Evolutionary conservation across 2,113 vertebrate species (phyloP).

Genomic region (Proterorhinus semilunaris): DNA sequence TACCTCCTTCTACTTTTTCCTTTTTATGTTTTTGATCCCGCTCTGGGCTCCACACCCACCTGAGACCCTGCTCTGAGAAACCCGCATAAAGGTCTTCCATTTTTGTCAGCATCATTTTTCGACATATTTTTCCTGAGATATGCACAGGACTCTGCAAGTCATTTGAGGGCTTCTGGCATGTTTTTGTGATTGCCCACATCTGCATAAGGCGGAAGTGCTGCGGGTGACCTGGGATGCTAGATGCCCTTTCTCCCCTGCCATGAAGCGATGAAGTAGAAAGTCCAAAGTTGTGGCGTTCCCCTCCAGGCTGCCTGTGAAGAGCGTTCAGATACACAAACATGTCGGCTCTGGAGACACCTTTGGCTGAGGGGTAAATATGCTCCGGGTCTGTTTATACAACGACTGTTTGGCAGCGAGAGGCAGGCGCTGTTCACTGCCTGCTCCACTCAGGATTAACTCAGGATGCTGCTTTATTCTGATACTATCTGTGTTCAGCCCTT

Average conservation of each 20-base stretch:
- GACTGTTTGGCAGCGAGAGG: conserved; percentile 39
- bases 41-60: conserved; percentile 11
- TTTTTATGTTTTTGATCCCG: conserved; percentile 5
- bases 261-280: conserved; percentile 55
- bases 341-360: conserved; percentile 58
- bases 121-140: conserved; percentile 32
- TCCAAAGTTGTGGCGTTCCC: conserved; percentile 58
- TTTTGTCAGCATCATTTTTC: conserved; percentile 45
- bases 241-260: conserved; percentile 42
- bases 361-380: conserved; percentile 66
- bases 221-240: conserved; percentile 48
- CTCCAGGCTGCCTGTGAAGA: conserved; percentile 52
- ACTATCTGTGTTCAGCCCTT: conserved; percentile 34
- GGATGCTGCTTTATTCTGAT: conserved; percentile 34
- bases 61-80: conserved; percentile 37
- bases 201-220: conserved; percentile 27
- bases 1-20: conserved; percentile 3
- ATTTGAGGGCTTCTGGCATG: conserved; percentile 16
- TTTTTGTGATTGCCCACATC: conserved; percentile 15
- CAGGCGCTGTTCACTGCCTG: conserved; percentile 48
- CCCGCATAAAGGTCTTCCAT: conserved; percentile 39
- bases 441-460: conserved; percentile 30
- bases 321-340: conserved; percentile 64
- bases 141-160: conserved; percentile 33
- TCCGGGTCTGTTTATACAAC: conserved; percentile 55